Conservation (phyloP, 1,140 invertebrate genomes). For the Hestina assimilis region DNA sequence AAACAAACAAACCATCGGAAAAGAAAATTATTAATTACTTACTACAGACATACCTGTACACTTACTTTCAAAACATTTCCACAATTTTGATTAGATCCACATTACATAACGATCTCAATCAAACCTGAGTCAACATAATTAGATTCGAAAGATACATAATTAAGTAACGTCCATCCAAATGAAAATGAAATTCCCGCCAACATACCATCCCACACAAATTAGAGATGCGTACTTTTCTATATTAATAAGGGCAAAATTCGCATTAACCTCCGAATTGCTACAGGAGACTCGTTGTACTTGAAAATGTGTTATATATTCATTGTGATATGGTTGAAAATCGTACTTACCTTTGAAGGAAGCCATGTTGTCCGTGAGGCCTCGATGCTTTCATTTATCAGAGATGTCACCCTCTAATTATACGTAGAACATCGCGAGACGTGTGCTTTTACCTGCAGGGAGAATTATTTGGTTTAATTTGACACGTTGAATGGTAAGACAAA, state of each 20-base stretch:
- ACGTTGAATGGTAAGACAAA: not conserved
- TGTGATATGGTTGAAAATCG: slow-evolving; percentile 14
- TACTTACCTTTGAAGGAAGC: slow-evolving; percentile 66
- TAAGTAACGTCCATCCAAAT: no score
- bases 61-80: no score
- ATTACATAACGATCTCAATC: no score
- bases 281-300: not conserved
- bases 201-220: not conserved
- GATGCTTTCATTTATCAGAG: slow-evolving; percentile 46
- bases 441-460: slow-evolving; percentile 24
- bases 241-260: slow-evolving; percentile 10
- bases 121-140: no score
- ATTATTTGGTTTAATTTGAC: slow-evolving; percentile 18
- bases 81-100: no score
- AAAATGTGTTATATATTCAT: not conserved
- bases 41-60: no score
- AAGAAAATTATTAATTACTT: no score
- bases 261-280: not conserved
- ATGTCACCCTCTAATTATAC: slow-evolving; percentile 19
- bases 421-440: slow-evolving; percentile 19
- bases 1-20: no score
- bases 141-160: no score
- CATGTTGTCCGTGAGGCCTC: slow-evolving; percentile 38
- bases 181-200: no score
- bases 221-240: slow-evolving; percentile 10